These are phyloP conservation scores for Octomys mimax DNA, from an alignment of 2,797 vertebrate species.

Conservation along the genomic window DNA sequence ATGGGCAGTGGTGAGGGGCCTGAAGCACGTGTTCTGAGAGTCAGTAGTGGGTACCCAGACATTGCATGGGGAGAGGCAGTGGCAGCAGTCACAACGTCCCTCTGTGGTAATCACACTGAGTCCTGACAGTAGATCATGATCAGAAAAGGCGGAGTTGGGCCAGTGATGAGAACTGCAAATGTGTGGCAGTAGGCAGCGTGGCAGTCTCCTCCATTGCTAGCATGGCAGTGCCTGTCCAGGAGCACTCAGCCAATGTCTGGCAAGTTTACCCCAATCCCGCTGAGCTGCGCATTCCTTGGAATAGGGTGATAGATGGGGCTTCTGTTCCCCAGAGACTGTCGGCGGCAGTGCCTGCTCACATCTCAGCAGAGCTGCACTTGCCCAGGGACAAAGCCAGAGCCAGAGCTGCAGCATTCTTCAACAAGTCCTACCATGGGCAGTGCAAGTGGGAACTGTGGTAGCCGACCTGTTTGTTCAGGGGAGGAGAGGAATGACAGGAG, in stretches of 20 bases:
- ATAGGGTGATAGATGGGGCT: no score
- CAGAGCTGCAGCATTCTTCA: no score
- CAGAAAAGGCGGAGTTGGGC: not conserved
- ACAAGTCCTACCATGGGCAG: not conserved
- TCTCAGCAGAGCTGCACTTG: not conserved
- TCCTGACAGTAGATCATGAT: not conserved
- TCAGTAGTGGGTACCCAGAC: not conserved
- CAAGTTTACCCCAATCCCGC: not conserved
- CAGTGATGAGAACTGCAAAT: not conserved
- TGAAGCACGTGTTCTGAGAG: not conserved
- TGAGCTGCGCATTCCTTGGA: not conserved
- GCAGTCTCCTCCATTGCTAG: not conserved
- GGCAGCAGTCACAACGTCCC: not conserved
- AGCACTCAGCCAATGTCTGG: not conserved
- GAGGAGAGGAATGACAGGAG: not conserved
- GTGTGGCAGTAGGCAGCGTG: not conserved
- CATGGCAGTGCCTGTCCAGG: not conserved
- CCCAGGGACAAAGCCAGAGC: not conserved
- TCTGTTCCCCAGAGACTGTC: not conserved
- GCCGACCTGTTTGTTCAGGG: no score
- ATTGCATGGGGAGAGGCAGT: not conserved
- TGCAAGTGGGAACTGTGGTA: not conserved
- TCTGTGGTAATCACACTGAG: not conserved
- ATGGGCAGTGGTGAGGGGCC: not conserved
- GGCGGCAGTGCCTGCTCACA: not conserved